Conservation (phyloP, 2,113 vertebrate genomes). For the Desmodus rotundus region DNA sequence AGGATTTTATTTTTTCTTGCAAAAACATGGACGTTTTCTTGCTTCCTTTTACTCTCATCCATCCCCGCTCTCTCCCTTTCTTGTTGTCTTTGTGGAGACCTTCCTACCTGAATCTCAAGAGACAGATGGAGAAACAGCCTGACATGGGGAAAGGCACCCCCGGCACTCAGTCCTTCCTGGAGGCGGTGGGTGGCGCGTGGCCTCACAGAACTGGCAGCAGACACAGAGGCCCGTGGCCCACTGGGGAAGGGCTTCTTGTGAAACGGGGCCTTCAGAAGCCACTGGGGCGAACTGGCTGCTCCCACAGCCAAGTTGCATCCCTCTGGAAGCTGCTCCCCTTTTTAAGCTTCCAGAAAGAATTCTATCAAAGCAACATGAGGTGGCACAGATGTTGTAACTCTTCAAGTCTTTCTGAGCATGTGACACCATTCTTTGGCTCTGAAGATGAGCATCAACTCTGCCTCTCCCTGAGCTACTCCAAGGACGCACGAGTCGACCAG, state of each 20-base stretch:
- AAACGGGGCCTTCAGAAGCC: not conserved
- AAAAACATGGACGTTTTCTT: not conserved
- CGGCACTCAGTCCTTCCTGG: not conserved
- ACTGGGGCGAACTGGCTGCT: not conserved
- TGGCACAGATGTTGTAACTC: not conserved
- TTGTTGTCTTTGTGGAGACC: not conserved
- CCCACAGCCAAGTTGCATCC: not conserved
- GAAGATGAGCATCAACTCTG: not conserved
- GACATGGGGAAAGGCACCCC: not conserved
- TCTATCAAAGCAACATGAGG: not conserved
- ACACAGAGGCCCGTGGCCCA: not conserved
- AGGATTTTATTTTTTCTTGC: too few relatives aligned
- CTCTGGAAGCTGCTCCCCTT: not conserved
- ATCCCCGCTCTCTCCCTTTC: not conserved
- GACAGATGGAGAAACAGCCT: not conserved
- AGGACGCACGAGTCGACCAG: rapidly evolving
- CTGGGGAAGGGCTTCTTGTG: not conserved
- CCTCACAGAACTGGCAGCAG: not conserved
- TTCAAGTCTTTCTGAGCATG: not conserved
- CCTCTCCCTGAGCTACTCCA: not conserved
- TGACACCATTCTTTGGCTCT: not conserved
- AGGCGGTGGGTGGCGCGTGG: not conserved
- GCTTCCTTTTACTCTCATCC: not conserved
- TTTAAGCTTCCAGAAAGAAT: not conserved
- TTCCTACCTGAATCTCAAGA: not conserved